phyloP scores from a whole-genome alignment of 2,113 vertebrate species.

The Bos javanicus region DNA sequence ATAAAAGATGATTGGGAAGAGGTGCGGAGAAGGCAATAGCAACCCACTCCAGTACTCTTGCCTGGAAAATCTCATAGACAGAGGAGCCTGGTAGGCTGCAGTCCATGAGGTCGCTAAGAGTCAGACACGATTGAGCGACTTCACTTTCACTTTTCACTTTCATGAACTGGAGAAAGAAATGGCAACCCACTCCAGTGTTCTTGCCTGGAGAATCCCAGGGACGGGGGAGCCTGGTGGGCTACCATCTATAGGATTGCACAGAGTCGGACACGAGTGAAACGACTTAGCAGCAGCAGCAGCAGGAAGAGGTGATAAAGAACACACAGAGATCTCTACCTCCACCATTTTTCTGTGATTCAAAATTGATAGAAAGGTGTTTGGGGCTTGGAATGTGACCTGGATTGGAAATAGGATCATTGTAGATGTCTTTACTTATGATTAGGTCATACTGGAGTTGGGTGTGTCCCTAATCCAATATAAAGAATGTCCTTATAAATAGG shows the following conservation, averaged over 20 bases:
- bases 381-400: background rate
- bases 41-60: too few species aligned
- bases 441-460: background rate
- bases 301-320: background rate
- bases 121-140: too few species aligned
- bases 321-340: background rate
- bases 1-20: background rate
- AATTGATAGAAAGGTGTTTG: background rate
- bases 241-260: fast-evolving
- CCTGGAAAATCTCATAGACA: too few species aligned
- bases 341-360: background rate
- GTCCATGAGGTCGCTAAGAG: too few species aligned
- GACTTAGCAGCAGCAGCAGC: background rate
- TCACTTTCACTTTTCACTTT: too few species aligned
- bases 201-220: background rate
- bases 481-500: background rate
- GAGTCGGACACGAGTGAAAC: fast-evolving
- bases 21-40: background rate
- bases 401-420: background rate
- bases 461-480: background rate
- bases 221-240: fast-evolving
- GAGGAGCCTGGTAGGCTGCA: too few species aligned
- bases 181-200: background rate
- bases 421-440: background rate
- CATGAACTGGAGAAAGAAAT: too few species aligned